A percentile compares a stretch with the other conserved stretches of the same genome.
These are phyloP conservation scores for Alligator mississippiensis DNA, from an alignment of 2,113 vertebrate species.

Conservation along the genomic window DNA sequence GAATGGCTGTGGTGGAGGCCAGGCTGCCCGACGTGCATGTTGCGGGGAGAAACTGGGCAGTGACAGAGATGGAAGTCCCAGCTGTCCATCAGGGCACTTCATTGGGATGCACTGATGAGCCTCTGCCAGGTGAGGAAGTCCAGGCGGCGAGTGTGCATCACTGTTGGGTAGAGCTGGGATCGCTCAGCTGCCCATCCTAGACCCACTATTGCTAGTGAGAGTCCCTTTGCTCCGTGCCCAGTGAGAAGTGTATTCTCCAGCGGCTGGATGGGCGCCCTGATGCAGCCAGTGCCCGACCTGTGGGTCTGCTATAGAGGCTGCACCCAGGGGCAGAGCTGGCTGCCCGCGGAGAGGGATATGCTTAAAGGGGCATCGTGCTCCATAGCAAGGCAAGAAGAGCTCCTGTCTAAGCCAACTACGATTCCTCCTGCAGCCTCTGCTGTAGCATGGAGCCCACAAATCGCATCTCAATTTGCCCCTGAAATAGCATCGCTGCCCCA, in stretches of 20 bases:
- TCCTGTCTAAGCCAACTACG: not conserved
- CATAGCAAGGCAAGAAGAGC: not conserved
- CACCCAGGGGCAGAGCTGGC: not conserved
- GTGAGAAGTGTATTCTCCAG: not conserved
- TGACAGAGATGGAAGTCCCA: too few relatives aligned
- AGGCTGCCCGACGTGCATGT: too few relatives aligned
- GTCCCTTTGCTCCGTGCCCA: fast-evolving
- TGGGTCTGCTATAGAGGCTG: fast-evolving
- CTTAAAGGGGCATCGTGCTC: not conserved
- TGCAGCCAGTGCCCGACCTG: not conserved
- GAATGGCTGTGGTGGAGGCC: too few relatives aligned
- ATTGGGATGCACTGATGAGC: constrained; percentile 60
- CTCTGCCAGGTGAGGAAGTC: not conserved
- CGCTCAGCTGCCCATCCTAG: constrained; percentile 37
- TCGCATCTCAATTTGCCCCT: fast-evolving
- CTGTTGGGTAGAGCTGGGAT: constrained; percentile 53
- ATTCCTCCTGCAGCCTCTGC: not conserved
- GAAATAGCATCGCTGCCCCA: fast-evolving
- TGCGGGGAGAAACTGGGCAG: too few relatives aligned
- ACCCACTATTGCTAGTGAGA: constrained; percentile 22
- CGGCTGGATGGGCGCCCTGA: not conserved
- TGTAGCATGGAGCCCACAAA: fast-evolving
- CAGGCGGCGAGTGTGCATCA: constrained; percentile 19
- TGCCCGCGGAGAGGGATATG: too few relatives aligned
- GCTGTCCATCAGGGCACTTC: not conserved